Conservation (phyloP, 2,797 vertebrate species). For the Phrynocephalus guinanensis region DNA sequence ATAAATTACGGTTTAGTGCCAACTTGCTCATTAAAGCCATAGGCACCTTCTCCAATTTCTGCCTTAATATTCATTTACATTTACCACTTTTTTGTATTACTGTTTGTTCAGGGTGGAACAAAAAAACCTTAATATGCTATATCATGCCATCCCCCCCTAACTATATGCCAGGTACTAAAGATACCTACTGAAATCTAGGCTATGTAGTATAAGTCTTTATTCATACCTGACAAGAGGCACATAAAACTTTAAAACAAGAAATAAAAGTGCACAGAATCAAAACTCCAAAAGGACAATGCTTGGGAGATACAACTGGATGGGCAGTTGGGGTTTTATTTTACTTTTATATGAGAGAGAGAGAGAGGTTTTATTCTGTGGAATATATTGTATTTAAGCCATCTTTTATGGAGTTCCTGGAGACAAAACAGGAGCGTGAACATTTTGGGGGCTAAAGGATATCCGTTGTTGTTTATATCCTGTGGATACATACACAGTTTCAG, state of each 20-base stretch:
- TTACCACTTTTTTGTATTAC: background rate
- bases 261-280: conserved; percentile 27
- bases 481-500: no score
- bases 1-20: background rate
- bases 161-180: conserved; percentile 36
- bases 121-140: background rate
- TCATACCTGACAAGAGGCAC: background rate
- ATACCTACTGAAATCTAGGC: conserved; percentile 13
- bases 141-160: background rate
- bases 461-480: no score
- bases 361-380: background rate
- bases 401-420: background rate
- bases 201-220: background rate
- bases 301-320: background rate
- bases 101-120: conserved; percentile 17
- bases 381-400: background rate
- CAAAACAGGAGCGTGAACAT: no score
- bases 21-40: background rate
- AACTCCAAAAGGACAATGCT: background rate
- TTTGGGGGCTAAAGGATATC: no score
- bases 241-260: conserved; percentile 27
- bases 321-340: background rate
- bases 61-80: conserved; percentile 16
- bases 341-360: background rate
- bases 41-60: conserved; percentile 6